Base-by-base conservation (phyloP, 2,113 vertebrate species). In the Zosterops borbonicus region DNA sequence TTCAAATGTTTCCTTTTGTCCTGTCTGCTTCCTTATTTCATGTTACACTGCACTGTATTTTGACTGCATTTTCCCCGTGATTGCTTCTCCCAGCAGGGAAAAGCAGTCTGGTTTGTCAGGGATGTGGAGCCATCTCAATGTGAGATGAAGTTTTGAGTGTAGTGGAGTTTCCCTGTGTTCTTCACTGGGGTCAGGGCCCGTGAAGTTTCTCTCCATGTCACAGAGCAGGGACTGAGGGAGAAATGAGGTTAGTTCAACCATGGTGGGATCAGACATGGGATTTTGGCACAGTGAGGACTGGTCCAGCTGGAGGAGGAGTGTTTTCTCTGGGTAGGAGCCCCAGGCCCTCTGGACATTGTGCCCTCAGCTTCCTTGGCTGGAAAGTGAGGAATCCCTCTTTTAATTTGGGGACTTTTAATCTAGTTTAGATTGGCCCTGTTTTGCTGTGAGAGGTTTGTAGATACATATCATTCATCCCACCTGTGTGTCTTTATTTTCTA, bases 1-100 rank as follows among this genome's bases (percentile, higher is more conserved):
- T 62, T 58, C 8, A 1, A 52, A 52, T 73, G 55, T 77, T 95
- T 87, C 85, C 79, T 90, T 91, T 95, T 79, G 85, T 93, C 94
- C 90, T 83, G 90, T 76, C 96, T 96, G 88, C 70, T 95, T 95
- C 92, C 88, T 96, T 62, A 80, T 42, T 96, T 79, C 82, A 10
- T 41, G 22, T 83, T 88, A 46, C 37, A 29, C 88, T 65, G 37
- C 3, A 1, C 85, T 28, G 1, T 59, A 73, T 88, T 93, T 94
- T 80, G 82, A 79, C 67, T 56, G 71, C 14, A 7, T 79, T 93
- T 94, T 75, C 23, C 69, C 39, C 53, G 41, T 35, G 50, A 68
- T 88, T 85, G 50, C 82, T 88, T 80, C 71, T 92, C 70, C 94
- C 87, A 82, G 90, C 55, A 84, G 92, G 39, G 49, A 73, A 41